Conservation (phyloP, 2,113 vertebrate species). For the Rhadina sibilatrix region DNA sequence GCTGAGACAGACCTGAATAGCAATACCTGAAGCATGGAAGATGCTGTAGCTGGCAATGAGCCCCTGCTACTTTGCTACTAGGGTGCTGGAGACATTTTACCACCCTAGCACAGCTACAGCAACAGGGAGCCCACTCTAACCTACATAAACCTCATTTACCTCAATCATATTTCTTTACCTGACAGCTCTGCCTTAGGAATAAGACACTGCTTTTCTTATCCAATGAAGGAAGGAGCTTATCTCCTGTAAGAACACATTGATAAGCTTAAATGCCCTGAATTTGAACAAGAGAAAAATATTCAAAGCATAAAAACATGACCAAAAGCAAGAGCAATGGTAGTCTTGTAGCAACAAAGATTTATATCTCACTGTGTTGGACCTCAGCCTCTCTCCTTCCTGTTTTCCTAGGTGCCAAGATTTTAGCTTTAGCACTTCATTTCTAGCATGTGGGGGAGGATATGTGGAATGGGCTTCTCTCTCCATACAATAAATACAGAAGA, state of each 20-base stretch:
- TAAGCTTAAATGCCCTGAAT: not conserved
- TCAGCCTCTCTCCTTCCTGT: not conserved
- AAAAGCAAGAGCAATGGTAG: not conserved
- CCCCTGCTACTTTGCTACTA: not conserved
- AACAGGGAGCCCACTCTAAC: not conserved
- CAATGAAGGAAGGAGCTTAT: not conserved
- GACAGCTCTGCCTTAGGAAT: not conserved
- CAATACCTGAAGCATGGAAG: not conserved
- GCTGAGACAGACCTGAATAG: not conserved
- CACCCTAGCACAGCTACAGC: not conserved
- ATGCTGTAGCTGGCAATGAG: not conserved
- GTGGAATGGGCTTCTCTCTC: not conserved
- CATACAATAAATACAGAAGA: not conserved
- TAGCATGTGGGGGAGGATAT: not conserved
- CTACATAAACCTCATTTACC: not conserved
- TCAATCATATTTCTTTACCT: not conserved
- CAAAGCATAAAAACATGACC: not conserved
- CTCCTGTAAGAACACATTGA: not conserved
- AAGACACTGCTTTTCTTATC: not conserved
- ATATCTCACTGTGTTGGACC: not conserved
- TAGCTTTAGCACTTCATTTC: slow-evolving; percentile 17
- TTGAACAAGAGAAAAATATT: not conserved
- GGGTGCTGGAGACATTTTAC: not conserved
- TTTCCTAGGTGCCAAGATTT: not conserved
- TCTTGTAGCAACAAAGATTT: not conserved